Evolutionary conservation across 2,888 invertebrate species (phyloP), one percentile per base, ranked within the genome.

Genomic region (Caenorhabditis panamensis): DNA sequence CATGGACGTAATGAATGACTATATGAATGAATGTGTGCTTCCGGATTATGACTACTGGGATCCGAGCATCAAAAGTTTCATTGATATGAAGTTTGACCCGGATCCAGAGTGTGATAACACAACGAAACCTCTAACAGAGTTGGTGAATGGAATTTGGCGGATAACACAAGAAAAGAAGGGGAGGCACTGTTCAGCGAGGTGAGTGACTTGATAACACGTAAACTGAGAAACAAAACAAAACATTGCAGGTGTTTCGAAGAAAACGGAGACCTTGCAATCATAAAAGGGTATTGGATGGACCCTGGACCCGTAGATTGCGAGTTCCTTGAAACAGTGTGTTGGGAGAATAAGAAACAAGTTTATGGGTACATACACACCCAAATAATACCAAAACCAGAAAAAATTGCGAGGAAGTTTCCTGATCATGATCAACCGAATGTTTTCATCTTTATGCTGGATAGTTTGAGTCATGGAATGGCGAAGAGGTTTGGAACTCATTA

Each of bases 311-410:
- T 20, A 9, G 58, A 58, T 28, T 58, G 58, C 18, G 36, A 58
- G 20, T 58, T 58, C 13, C 58, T 58, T 13, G 58, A 58, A n/a
- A 20, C 58, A 11, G 58, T 58, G 5, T 58, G 58, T 11, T 37
- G 58, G 58, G 36, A 36, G 13, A 28, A 28, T 9, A 13, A 16
- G 13, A 9, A 58, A 20, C 31, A 58, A 18, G 58, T 58, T 20
- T 58, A 58, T 31, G 58, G 58, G 8, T 58, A 58, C 58, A 58
- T 58, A 20, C 58, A 58, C 58, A 58, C 58, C 6, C 58, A 58
- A 18, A 37, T 58, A 9, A 37, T 1, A 13, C 58, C 58, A 6
- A 54, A 28, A 16, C 16, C 20, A 59, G 59, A 37, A 13, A 37
- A 31, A 36, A 8, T 36, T 5, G 36, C n/a, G n/a, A n/a, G n/a